A percentile compares a stretch with the other conserved stretches of the same genome.
These are phyloP conservation scores for Nomada ferruginata DNA, from an alignment of 2,888 invertebrate genomes.

Conservation along the genomic window DNA sequence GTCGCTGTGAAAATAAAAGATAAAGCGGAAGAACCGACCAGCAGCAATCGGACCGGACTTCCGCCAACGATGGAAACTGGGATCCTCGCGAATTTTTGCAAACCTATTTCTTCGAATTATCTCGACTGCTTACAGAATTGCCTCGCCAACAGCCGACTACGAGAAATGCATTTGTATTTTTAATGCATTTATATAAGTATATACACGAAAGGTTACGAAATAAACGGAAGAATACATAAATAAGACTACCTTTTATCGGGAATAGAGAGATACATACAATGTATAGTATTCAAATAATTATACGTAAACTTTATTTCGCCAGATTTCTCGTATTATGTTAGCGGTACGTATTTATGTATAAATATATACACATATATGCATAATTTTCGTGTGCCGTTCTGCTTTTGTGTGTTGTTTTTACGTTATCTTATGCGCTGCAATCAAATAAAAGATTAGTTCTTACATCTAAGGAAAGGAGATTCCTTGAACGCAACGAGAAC, in stretches of 20 bases:
- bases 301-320: conserved; percentile 74
- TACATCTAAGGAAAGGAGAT: conserved; percentile 43
- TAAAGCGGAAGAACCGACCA: conserved; percentile 42
- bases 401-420: conserved; percentile 22
- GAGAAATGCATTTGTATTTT: background rate
- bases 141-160: background rate
- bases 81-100: background rate
- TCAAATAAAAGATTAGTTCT: conserved; percentile 49
- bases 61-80: conserved; percentile 20
- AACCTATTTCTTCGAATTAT: background rate
- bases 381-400: conserved; percentile 59
- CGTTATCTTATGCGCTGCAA: conserved; percentile 59
- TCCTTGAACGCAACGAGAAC: conserved; percentile 20
- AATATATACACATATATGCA: conserved; percentile 74
- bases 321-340: conserved; percentile 63
- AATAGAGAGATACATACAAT: conserved; percentile 67
- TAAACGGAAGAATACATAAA: background rate
- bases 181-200: background rate
- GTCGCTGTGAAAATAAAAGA: conserved; percentile 38
- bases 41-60: conserved; percentile 42
- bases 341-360: conserved; percentile 68
- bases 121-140: background rate
- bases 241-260: background rate
- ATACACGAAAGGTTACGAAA: background rate
- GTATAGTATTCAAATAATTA: conserved; percentile 68